These are phyloP conservation scores for Osmerus mordax DNA, from an alignment of 2,113 vertebrate genomes.

Conservation along the genomic window DNA sequence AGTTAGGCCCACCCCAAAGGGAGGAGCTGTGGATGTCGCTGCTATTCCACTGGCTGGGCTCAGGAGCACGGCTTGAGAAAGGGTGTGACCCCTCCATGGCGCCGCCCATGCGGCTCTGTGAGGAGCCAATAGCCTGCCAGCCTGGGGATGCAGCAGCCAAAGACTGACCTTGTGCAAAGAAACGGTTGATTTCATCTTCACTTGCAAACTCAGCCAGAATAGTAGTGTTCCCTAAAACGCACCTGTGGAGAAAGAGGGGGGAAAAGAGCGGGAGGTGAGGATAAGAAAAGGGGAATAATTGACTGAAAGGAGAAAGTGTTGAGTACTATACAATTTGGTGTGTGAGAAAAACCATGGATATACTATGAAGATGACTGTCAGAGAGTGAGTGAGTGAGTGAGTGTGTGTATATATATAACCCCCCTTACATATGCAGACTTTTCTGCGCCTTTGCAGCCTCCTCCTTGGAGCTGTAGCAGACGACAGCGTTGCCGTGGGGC, in stretches of 20 bases:
- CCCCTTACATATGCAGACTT: constrained; percentile 99
- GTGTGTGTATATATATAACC: background rate
- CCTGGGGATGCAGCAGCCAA: constrained; percentile 87
- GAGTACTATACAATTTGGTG: background rate
- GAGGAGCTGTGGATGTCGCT: constrained; percentile 93
- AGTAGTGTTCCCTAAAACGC: constrained; percentile 99
- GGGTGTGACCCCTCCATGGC: constrained; percentile 86
- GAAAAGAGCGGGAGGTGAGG: background rate
- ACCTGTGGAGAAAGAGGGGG: constrained; percentile 72
- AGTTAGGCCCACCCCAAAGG: constrained; percentile 93
- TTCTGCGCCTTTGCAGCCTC: constrained; percentile 99
- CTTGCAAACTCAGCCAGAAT: constrained; percentile 99
- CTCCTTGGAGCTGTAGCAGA: constrained; percentile 98
- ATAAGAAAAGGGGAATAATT: background rate
- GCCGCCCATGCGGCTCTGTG: constrained; percentile 84
- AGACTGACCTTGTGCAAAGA: constrained; percentile 99
- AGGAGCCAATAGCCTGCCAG: constrained; percentile 92
- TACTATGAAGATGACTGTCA: background rate
- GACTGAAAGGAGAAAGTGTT: background rate
- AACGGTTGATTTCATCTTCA: constrained; percentile 99
- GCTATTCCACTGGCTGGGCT: constrained; percentile 95
- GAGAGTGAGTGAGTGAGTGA: background rate
- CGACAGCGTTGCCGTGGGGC: constrained; percentile 94
- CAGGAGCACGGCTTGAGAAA: constrained; percentile 86
- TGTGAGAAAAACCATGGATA: background rate